Evolutionary conservation across 1,140 invertebrate species (phyloP), one percentile per base, ranked within the genome.

Genomic region (Drosophila hydei): DNA sequence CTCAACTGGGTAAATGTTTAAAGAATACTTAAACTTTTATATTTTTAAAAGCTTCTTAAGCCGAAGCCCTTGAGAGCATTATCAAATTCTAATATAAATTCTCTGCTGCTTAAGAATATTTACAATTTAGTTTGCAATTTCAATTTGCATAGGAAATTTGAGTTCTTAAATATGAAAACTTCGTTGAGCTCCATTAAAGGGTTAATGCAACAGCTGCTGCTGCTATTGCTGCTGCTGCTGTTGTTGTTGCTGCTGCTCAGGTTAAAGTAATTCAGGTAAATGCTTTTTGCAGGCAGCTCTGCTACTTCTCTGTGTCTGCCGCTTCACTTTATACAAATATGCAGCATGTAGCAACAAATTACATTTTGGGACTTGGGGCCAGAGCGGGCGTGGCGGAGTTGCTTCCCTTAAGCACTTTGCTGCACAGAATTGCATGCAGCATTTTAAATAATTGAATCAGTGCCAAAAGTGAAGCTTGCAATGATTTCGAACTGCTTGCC

Each of bases 401-500:
- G 21, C 23, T 45, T 64, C 60, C 59, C 52, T 38, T 48, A 56
- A 63, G 59, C 63, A 48, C 42, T 62, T 45, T 54, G 56, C 48
- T 27, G 48, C 50, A 70, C 36, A 58, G 33, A 65, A 69, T 75
- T 78, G 79, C 73, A 80, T 69, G 64, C 65, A 61, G 54, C 67
- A 72, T 67, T 75, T 69, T 83, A 84, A 83, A 83, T 78, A 83
- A 83, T 83, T 78, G 74, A 84, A 70, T 78, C 77, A 21, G 52
- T 43, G 52, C 51, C 55, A 64, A 64, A 56, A 71, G 18, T 56
- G 60, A 55, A 51, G 52, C 54, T 16, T 21, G 69, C 69, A 72
- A 72, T 72, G 69, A 72, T 72, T 72, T 59, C 23, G 4, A 27
- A 14, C 54, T 56, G 19, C 19, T 55, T 38, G 51, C 27, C 33